A percentile compares a stretch with the other conserved stretches of the same genome.
Conservation (phyloP, 2,113 vertebrate genomes). For the Ceyx melanurus region DNA sequence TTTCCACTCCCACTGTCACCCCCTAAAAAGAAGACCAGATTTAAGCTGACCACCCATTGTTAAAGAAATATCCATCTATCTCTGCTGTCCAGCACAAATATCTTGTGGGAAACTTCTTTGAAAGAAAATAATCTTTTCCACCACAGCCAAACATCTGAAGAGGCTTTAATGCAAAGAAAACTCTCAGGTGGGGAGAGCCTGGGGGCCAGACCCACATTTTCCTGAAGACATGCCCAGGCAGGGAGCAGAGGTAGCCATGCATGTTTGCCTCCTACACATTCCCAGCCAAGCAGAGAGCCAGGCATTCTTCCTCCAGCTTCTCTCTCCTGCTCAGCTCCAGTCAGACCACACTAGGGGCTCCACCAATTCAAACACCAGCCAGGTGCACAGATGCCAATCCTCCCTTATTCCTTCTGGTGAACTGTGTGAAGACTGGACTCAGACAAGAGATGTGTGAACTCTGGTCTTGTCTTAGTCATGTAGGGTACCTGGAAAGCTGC, state of each 20-base stretch:
- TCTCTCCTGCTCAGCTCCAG: background rate
- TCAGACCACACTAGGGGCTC: background rate
- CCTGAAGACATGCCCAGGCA: background rate
- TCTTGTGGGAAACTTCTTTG: background rate
- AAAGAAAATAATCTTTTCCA: background rate
- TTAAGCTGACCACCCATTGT: background rate
- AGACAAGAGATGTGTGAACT: background rate
- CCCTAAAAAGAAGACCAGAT: background rate
- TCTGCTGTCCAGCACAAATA: background rate
- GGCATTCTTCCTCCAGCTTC: background rate
- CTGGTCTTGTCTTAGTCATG: background rate
- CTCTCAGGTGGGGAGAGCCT: too few relatives aligned
- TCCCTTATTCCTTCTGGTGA: background rate
- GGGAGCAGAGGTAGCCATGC: background rate
- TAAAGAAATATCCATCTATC: background rate
- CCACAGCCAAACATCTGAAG: background rate
- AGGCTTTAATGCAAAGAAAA: background rate
- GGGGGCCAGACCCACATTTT: rapidly evolving
- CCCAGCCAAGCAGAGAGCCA: background rate
- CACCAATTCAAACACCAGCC: background rate
- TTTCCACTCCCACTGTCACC: background rate
- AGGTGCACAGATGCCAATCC: background rate
- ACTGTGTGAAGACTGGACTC: background rate
- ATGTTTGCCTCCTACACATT: background rate
- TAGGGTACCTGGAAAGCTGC: background rate